Evolutionary conservation across 2,888 invertebrate species (phyloP).

Genomic region (Agrotis puta): DNA sequence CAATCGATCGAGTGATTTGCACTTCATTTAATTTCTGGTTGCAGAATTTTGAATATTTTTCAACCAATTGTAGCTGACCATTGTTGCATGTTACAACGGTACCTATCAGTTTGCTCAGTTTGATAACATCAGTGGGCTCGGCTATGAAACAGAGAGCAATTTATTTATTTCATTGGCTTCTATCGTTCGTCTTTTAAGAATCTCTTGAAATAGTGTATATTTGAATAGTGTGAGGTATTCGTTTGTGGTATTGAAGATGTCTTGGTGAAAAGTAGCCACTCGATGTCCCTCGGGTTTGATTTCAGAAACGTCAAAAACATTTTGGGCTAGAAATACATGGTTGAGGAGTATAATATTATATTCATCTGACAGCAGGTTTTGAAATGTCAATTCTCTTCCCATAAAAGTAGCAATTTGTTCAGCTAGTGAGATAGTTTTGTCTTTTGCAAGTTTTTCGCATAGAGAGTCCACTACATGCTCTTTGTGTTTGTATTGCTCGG

Average conservation of each 20-base stretch:
- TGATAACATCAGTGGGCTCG: not conserved
- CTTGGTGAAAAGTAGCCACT: constrained; percentile 22
- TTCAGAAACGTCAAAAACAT: constrained; percentile 39
- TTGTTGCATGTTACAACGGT: constrained; percentile 31
- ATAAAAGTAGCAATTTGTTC: constrained; percentile 7
- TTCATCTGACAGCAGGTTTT: constrained; percentile 32
- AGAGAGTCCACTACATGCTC: no score
- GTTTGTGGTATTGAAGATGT: constrained; percentile 36
- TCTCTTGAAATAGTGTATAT: constrained; percentile 22
- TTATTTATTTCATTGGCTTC: not conserved
- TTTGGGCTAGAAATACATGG: constrained; percentile 47
- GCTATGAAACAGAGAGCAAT: not conserved
- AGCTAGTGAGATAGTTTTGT: constrained; percentile 19
- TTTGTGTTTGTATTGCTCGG: no score
- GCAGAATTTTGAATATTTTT: not conserved
- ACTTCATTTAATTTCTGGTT: constrained; percentile 15
- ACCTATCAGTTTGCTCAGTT: constrained; percentile 44
- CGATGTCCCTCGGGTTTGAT: constrained; percentile 28
- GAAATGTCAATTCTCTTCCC: not conserved
- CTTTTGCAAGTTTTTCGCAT: no score
- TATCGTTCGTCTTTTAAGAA: not conserved
- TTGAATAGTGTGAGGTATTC: constrained; percentile 35
- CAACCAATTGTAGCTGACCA: constrained; percentile 23
- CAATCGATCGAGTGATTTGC: constrained; percentile 14
- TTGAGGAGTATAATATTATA: constrained; percentile 25